phyloP scores from a whole-genome alignment of 2,888 invertebrate genomes.

The Rhabditophanes sp. region DNA sequence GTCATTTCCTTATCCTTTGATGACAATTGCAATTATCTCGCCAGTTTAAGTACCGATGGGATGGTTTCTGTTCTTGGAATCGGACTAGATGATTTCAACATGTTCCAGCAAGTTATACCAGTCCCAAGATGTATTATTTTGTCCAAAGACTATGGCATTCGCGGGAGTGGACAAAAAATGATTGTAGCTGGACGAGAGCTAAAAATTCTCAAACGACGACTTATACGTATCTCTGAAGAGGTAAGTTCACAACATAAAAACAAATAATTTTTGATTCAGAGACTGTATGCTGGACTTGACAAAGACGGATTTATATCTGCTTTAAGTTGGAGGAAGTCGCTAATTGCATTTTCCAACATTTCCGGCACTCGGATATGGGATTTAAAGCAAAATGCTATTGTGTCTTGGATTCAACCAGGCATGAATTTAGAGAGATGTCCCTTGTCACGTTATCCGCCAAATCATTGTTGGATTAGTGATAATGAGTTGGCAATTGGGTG shows the following conservation, averaged over 20 bases:
- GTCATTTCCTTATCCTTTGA: constrained; percentile 90
- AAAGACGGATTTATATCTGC: constrained; percentile 37
- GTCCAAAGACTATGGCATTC: neutral
- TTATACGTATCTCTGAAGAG: constrained; percentile 23
- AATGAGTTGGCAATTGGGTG: constrained; percentile 35
- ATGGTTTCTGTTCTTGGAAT: constrained; percentile 66
- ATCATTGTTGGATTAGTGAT: constrained; percentile 26
- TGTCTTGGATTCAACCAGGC: constrained; percentile 27
- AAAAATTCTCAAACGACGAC: constrained; percentile 27
- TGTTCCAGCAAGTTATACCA: constrained; percentile 23
- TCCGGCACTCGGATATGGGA: constrained; percentile 39
- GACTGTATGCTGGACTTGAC: constrained; percentile 30
- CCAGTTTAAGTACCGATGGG: constrained; percentile 51
- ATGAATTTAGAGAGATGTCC: constrained; percentile 24
- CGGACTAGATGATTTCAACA: constrained; percentile 26
- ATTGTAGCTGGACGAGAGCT: constrained; percentile 28
- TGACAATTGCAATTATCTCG: constrained; percentile 75
- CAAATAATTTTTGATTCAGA: constrained; percentile 12
- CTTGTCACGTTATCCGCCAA: constrained; percentile 27
- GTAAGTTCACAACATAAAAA: constrained; percentile 9
- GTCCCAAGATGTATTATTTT: constrained; percentile 1
- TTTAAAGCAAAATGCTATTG: too few species aligned
- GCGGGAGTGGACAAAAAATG: constrained; percentile 22
- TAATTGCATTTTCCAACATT: constrained; percentile 43
- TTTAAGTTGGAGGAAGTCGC: constrained; percentile 24